Percentiles rank a stretch among this genome's conserved stretches.
phyloP scores from a whole-genome alignment of 30 jellyfish, hydroid and myxozoan genomes.

The Hydra vulgaris region DNA sequence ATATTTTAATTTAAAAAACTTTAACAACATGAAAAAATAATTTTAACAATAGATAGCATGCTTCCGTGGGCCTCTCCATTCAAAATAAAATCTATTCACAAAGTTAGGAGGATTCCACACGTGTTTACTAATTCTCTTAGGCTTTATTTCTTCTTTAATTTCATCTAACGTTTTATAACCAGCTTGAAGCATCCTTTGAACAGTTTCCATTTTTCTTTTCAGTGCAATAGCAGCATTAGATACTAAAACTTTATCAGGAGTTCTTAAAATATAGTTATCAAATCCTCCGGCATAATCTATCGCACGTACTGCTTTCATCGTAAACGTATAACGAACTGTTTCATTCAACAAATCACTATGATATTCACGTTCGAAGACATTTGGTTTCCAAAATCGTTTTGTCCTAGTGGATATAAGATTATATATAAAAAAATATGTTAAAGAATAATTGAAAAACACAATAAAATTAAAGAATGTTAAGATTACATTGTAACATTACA shows the following conservation, averaged over 20 bases:
- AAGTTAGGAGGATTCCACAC: slow-evolving; percentile 26
- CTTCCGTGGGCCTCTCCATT: slow-evolving; percentile 60
- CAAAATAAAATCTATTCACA: slow-evolving; percentile 65
- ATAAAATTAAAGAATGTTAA: no score
- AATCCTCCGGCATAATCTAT: slow-evolving; percentile 81
- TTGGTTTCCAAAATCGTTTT: slow-evolving; percentile 67
- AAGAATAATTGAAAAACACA: neutral
- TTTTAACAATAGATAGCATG: slow-evolving; percentile 51
- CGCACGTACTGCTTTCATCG: slow-evolving; percentile 48
- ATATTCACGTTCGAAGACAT: slow-evolving; percentile 39
- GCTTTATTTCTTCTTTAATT: slow-evolving; percentile 50
- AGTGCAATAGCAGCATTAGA: slow-evolving; percentile 58
- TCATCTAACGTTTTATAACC: slow-evolving; percentile 43
- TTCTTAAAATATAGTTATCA: slow-evolving; percentile 60
- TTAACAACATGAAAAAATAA: no score
- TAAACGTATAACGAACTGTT: slow-evolving; percentile 31
- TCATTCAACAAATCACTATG: slow-evolving; percentile 57
- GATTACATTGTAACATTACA: no score
- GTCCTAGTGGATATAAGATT: slow-evolving; percentile 23
- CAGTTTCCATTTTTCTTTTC: slow-evolving; percentile 50
- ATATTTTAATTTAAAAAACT: no score
- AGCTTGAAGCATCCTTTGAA: slow-evolving; percentile 41
- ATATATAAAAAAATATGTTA: neutral
- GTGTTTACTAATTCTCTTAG: slow-evolving; percentile 37
- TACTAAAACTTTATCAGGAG: slow-evolving; percentile 45